phyloP scores from a whole-genome alignment of 2,113 vertebrate species.

The Chunga burmeisteri region DNA sequence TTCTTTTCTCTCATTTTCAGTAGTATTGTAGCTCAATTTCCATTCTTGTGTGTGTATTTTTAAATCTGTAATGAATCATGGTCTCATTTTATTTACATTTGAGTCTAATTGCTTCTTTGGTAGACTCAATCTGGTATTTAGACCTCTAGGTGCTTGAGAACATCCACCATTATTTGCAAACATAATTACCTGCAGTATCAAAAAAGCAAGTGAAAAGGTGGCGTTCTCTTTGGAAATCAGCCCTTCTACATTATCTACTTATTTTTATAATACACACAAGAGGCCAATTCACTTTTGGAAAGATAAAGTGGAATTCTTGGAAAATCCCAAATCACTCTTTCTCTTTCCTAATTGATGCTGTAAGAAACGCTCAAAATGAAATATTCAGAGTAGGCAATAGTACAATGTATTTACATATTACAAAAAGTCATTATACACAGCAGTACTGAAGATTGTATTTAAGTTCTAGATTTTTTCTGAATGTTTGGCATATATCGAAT shows the following conservation, averaged over 20 bases:
- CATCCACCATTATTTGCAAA: neutral
- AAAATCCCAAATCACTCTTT: neutral
- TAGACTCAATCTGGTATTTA: neutral
- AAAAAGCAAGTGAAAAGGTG: neutral
- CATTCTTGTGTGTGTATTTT: neutral
- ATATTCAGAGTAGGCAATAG: neutral
- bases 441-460: neutral
- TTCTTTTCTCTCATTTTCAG: neutral
- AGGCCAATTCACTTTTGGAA: neutral
- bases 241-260: neutral
- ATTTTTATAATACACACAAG: neutral
- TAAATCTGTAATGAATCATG: neutral
- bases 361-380: neutral
- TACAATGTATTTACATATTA: neutral
- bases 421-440: neutral
- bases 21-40: neutral
- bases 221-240: neutral
- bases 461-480: neutral
- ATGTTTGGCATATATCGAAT: neutral
- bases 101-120: neutral
- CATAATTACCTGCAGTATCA: neutral
- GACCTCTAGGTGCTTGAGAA: neutral
- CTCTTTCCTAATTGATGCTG: neutral
- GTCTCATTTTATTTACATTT: neutral
- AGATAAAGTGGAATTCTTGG: neutral